A percentile compares a stretch with the other conserved stretches of the same genome.
phyloP scores from a whole-genome alignment of 2,797 vertebrate species.

The Gambelia wislizenii region DNA sequence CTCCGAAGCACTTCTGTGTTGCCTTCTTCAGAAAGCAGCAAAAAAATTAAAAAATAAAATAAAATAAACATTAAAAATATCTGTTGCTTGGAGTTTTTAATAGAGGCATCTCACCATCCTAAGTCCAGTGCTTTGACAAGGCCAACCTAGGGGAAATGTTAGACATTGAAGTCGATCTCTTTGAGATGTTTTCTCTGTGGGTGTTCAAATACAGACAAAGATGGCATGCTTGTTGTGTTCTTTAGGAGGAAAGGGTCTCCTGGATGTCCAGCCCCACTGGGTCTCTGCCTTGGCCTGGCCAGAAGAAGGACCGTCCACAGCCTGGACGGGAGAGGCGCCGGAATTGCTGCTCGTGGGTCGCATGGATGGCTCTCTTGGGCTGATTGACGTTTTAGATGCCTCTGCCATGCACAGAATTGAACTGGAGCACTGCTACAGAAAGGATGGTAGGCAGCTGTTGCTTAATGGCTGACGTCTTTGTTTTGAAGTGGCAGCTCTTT shows the following conservation, averaged over 20 bases:
- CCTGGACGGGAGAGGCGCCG: conserved; percentile 89
- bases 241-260: conserved; percentile 90
- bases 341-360: conserved; percentile 93
- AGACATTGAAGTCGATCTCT: no score
- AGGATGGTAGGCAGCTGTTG: conserved; percentile 84
- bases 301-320: conserved; percentile 83
- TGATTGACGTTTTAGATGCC: conserved; percentile 91
- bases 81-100: no score
- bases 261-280: conserved; percentile 96
- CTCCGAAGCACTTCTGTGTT: no score
- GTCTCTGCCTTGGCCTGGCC: conserved; percentile 94
- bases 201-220: not conserved
- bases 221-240: not conserved
- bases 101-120: no score
- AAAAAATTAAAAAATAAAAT: no score
- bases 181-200: no score
- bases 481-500: not conserved
- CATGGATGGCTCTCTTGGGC: conserved; percentile 93
- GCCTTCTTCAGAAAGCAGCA: no score
- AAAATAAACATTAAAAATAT: no score
- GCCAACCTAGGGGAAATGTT: not conserved
- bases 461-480: not conserved
- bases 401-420: conserved; percentile 89
- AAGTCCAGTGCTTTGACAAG: not conserved
- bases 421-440: conserved; percentile 95